Base-by-base conservation (phyloP, 2,888 invertebrate species). In the Idaea straminata region DNA sequence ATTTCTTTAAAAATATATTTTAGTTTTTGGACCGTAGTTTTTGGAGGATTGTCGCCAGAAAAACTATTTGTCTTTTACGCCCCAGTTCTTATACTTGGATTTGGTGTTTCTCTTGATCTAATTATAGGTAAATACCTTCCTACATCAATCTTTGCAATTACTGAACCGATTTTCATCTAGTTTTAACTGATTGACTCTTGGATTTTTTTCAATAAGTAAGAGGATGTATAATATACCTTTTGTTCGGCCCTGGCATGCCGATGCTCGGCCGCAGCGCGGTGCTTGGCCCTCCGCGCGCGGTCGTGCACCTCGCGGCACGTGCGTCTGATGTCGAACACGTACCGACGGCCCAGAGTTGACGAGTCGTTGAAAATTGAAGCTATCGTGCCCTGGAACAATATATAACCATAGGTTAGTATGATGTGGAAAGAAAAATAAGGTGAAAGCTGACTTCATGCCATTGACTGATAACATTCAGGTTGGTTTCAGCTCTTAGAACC, bases 281-380 rank as follows among this genome's bases (percentile, higher is more conserved):
- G 96, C 66, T 97, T 92, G 35, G 95, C 96, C 66, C 98, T 94
- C 1, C 97, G 93, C 0, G 97, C 97, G 81, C 97, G 96, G 92
- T 98, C 98, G 87, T 97, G 97, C 63, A 97, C 97, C 90, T 98
- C 98, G 73, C 97, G 95, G 76, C 97, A 97, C 59, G 98, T 98
- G 77, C 97, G 95, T 64, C 96, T 94, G 75, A 98, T 97, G 89
- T 98, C 98, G 88, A 98, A 98, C 73, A 98, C 97, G 89, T 97
- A 98, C 70, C 97, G 97, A 74, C 97, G 97, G 7, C 98, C 98
- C 62, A 97, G 88, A 7, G 96, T 96, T 61, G 97, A 96, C 78
- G 96, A 96, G 88, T 97, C 97, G 91, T 97, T 97, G 93, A 98
- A 98, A 85, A 98, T 96, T 5, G 97, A 97, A 66, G 96, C 97